Conservation (phyloP, 2,797 vertebrate species). For the Pampus argenteus region DNA sequence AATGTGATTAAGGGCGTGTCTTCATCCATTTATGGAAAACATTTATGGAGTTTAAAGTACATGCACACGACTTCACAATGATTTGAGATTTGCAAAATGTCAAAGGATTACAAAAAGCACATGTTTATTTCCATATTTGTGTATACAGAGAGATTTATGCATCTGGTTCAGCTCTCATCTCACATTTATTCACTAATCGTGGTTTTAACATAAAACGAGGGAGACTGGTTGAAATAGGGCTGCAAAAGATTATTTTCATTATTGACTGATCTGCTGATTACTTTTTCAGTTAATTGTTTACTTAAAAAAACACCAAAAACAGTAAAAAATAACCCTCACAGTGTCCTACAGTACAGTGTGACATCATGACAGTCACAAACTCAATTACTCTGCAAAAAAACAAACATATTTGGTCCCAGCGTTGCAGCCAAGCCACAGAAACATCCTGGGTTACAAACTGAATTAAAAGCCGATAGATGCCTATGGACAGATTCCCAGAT, state of each 20-base stretch:
- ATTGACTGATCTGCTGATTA: too few species aligned
- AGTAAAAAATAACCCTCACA: too few species aligned
- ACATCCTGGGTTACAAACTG: conserved; percentile 31
- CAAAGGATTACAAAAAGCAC: too few species aligned
- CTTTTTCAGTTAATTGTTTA: too few species aligned
- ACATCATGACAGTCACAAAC: too few species aligned
- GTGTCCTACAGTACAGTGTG: too few species aligned
- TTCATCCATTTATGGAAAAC: background rate
- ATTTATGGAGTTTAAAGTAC: background rate
- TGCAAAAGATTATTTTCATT: too few species aligned
- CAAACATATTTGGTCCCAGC: conserved; percentile 44
- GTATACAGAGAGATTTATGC: background rate
- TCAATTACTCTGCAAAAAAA: too few species aligned
- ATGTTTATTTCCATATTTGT: background rate
- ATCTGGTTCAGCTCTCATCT: background rate
- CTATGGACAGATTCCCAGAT: conserved; percentile 13
- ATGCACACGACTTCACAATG: background rate
- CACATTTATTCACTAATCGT: background rate
- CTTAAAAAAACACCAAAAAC: too few species aligned
- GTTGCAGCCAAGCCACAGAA: conserved; percentile 31
- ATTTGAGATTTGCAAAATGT: background rate
- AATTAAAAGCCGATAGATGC: conserved; percentile 26
- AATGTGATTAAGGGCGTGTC: background rate
- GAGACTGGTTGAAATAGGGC: too few species aligned
- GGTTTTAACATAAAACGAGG: background rate